Conservation (phyloP, 2,888 invertebrate species). For the Platerodrilus igneus region DNA sequence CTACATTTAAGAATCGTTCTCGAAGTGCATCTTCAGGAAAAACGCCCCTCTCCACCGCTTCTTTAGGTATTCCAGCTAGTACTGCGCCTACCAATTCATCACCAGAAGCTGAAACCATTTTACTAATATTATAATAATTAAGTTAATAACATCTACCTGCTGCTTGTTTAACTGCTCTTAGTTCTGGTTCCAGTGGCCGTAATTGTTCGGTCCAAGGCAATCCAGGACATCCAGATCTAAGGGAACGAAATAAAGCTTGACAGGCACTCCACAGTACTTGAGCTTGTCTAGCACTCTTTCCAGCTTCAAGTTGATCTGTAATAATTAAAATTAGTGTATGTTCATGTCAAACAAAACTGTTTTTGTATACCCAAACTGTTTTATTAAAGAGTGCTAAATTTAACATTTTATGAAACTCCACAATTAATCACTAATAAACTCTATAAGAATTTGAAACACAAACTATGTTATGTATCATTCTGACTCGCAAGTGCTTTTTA, state of each 20-base stretch:
- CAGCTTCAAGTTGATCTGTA: constrained; percentile 66
- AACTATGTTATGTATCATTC: too few species aligned
- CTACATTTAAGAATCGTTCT: constrained; percentile 79
- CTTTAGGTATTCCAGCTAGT: constrained; percentile 70
- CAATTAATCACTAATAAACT: too few species aligned
- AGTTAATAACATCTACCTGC: constrained; percentile 56
- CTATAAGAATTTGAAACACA: too few species aligned
- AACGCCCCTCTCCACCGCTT: constrained; percentile 75
- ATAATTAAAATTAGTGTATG: too few species aligned
- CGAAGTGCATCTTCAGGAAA: constrained; percentile 82
- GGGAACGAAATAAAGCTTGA: constrained; percentile 75
- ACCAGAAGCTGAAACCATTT: constrained; percentile 56
- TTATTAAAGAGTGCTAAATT: too few species aligned
- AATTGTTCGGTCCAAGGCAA: constrained; percentile 55
- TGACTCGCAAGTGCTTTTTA: too few species aligned
- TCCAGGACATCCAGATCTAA: constrained; percentile 60
- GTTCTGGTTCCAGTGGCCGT: constrained; percentile 62
- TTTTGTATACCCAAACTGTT: too few species aligned
- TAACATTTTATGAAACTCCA: too few species aligned
- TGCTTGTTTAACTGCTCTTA: constrained; percentile 68
- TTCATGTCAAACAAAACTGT: too few species aligned
- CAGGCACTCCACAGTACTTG: constrained; percentile 93
- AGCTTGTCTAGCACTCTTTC: constrained; percentile 70
- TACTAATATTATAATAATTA: constrained; percentile 8
- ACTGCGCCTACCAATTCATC: constrained; percentile 80